Base-by-base conservation (phyloP, 2,113 vertebrate genomes). In the Lipotes vexillifer region DNA sequence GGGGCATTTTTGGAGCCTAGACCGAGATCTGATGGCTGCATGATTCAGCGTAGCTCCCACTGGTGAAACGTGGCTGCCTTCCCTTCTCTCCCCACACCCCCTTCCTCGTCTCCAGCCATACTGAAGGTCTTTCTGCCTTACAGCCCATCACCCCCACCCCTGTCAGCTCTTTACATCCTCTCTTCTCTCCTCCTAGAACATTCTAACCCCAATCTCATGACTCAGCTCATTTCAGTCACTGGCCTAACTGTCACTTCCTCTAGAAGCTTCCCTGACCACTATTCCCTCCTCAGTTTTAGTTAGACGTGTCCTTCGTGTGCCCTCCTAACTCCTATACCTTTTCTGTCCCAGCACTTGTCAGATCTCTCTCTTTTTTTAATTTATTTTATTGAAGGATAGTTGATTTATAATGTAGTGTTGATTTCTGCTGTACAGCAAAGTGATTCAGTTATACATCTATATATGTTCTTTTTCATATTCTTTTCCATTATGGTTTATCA, bases 41-140 rank as follows among this genome's bases (percentile, higher is more conserved):
- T 4, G 18, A 13, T 3, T 36, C 36, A 13, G 3, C 3, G 1
- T 4, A 31, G 27, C 33, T 63, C 61, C 15, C 17, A 2, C 8
- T 8, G 41, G 8, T 10, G 3, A n/a, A 18, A 21, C 6, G 0
- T 8, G 41, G 10, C 2, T 27, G 27, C 6, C 1, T 2, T 33
- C 5, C 18, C 8, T 59, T 9, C 17, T 33, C 6, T 88, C 23
- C 8, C 3, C 2, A 33, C 0, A 1, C 7, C 3, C 17, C 17
- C 78, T 21, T 1, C 17, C 31, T 75, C 29, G 1, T 15, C 49
- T 63, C 44, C 33, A 82, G 66, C 17, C 14, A 57, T 1, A 44
- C 3, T 0, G 80, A 49, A 23, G 33, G 9, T 9, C 33, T 52
- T 52, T 92, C 49, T 23, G 14, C 25, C 21, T 88, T 11, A 52